Base-by-base conservation (phyloP, 2,888 invertebrate species). In the Metacarcinus magister region DNA sequence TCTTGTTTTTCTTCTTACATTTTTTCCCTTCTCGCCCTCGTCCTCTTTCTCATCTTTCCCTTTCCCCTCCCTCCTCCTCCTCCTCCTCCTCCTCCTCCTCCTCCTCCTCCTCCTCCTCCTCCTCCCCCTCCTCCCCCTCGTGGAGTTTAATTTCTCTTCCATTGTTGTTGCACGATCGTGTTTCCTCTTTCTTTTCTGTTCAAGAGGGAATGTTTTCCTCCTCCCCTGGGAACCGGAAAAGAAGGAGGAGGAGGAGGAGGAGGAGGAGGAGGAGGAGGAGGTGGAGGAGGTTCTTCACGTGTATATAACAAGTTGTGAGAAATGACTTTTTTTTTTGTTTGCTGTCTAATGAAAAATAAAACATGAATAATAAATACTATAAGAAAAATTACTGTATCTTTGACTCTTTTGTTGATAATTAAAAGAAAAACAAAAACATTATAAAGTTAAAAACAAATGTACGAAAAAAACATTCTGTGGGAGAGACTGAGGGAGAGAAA, bases 121-220 rank as follows among this genome's bases (percentile, higher is more conserved):
- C 19, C n/a, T n/a, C 23, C n/a, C n/a, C 23, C 7, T 19, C 67
- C n/a, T n/a, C 67, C n/a, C n/a, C 67, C 19, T 5, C 67, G n/a
- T 67, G 67, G 67, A n/a, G 67, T 67, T 67, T n/a, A n/a, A 67
- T 67, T n/a, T 67, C 67, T 67, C 67, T 67, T 23, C 67, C n/a
- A 67, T 67, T 67, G 67, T 67, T 67, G 67, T 67, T 67, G 23
- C 2, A n/a, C 23, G 67, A 67, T 67, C 67, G n/a, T 67, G 67
- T 67, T 67, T n/a, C 67, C 67, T 54, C 54, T 54, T 23, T 67
- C 67, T 67, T 67, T 67, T 67, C 13, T 16, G 60, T 60, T 60
- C 10, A 60, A 60, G 60, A 60, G 60, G 10, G 23, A 13, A 60
- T 60, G 60, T 60, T 60, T 13, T 60, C 23, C 54, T 54, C 54